Percentiles rank a stretch among this genome's conserved stretches.
Conservation (phyloP, 2,113 vertebrate species). For the Muscicapa adusta region DNA sequence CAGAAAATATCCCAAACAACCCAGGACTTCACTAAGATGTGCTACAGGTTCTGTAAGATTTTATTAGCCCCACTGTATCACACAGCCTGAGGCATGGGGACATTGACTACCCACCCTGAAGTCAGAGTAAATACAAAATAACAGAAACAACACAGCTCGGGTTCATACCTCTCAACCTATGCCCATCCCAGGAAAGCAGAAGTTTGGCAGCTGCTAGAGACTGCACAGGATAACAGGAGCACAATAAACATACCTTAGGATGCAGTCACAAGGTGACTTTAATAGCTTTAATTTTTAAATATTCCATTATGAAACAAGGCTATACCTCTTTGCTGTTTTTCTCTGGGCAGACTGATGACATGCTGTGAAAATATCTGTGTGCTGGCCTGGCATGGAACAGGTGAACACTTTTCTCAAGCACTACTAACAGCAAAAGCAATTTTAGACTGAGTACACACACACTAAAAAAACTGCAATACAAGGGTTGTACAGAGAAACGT, state of each 20-base stretch:
- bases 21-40: neutral
- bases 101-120: no score
- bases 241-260: neutral
- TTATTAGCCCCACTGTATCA: neutral
- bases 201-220: neutral
- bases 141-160: rapidly evolving
- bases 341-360: neutral
- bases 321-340: neutral
- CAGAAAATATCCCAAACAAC: neutral
- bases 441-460: neutral
- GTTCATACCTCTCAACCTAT: rapidly evolving
- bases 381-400: neutral
- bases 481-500: neutral
- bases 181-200: neutral
- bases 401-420: neutral
- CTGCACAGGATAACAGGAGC: neutral
- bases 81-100: no score
- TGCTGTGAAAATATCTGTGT: neutral
- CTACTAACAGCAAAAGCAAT: neutral
- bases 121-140: neutral
- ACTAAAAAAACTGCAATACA: neutral
- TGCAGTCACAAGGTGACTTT: neutral
- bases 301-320: neutral
- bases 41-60: rapidly evolving
- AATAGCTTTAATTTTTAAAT: neutral